Base-by-base conservation (phyloP, 2,888 invertebrate species). In the Cancer borealis region DNA sequence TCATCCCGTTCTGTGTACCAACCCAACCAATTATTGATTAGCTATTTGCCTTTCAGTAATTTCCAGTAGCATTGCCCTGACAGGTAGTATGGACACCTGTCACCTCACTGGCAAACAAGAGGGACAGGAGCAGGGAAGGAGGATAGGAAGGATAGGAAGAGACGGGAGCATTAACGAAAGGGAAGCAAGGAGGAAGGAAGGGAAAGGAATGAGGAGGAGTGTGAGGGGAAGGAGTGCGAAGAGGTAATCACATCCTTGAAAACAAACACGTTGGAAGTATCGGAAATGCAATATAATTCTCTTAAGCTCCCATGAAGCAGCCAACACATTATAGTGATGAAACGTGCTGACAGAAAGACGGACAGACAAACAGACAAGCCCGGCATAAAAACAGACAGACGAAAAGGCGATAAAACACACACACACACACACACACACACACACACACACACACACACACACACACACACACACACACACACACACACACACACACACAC, bases 351-450 rank as follows among this genome's bases (percentile, higher is more conserved):
- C 26, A 79, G 79, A 21, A 79, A 79, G 79, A 79, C 79, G 30
- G 79, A 79, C 79, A 79, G 79, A 79, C 26, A 79, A 30, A 30
- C 30, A 79, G 30, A 30, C 79, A 79, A 66, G 66, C n/a, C 21
- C n/a, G 66, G n/a, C 66, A 66, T 21, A n/a, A 66, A 66, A 66
- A 66, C 66, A 66, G n/a, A 12, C 10, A 54, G 14, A 54, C 14
- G 54, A 66, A 66, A 6, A 66, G 21, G 8, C 39, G 39, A 39
- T 39, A n/a, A n/a, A n/a, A 6, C n/a, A 66, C 66, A 2, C 6
- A 4, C 66, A 66, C 66, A 66, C 66, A 66, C 66, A 66, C 66
- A 66, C 66, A 66, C 66, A 66, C 66, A 66, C 66, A 66, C 66
- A 66, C 66, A 66, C 66, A 66, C 66, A 66, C 66, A 66, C 66